Percentiles rank a stretch among this genome's conserved stretches.
Evolutionary conservation across 2,113 vertebrate genomes (phyloP).

Genomic region (Tapirus terrestris): DNA sequence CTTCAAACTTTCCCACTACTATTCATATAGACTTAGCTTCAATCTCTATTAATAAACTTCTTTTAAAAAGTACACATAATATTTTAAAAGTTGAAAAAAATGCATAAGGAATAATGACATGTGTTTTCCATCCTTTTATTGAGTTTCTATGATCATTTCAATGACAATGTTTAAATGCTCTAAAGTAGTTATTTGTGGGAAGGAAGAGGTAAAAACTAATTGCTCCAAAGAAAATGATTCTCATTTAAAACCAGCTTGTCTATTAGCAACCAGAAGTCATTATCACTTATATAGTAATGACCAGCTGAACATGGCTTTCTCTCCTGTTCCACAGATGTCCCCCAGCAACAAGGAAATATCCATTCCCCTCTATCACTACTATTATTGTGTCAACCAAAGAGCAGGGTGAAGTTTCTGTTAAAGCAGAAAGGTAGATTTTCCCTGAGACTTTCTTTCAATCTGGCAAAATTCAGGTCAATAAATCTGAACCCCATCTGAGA

Average conservation of each 20-base stretch:
- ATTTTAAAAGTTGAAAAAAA: slow-evolving; percentile 16
- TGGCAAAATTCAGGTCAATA: slow-evolving; percentile 63
- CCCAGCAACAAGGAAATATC: background rate
- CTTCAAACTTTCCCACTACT: background rate
- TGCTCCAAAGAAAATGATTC: background rate
- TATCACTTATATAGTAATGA: background rate
- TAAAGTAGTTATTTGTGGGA: background rate
- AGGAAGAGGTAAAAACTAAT: background rate
- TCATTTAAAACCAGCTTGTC: background rate
- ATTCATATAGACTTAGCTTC: background rate
- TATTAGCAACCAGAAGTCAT: background rate
- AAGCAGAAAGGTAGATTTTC: slow-evolving; percentile 6
- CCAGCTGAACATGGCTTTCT: background rate
- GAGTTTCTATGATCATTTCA: background rate
- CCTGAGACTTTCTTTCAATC: background rate
- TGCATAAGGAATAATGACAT: background rate
- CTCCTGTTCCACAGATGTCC: background rate
- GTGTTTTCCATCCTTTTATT: background rate
- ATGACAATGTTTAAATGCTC: background rate
- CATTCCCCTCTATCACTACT: background rate
- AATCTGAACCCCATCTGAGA: slow-evolving; percentile 26
- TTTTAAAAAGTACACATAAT: background rate
- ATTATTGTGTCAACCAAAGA: background rate
- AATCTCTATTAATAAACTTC: background rate
- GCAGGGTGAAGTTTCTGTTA: background rate